These are phyloP conservation scores for Pristiophorus japonicus DNA, from an alignment of 2,113 vertebrate species.

Conservation along the genomic window DNA sequence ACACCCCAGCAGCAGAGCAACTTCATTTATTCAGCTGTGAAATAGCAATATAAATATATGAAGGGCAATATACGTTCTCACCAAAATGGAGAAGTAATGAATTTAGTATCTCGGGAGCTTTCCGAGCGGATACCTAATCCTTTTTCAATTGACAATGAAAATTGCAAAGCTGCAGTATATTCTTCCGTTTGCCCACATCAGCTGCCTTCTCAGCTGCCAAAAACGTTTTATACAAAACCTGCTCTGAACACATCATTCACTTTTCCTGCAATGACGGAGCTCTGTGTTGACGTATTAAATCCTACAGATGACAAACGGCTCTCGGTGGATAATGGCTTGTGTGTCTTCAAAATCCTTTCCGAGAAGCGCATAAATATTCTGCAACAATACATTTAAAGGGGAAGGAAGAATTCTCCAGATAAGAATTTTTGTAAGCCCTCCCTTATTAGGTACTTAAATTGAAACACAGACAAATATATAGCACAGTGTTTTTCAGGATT, in stretches of 20 bases:
- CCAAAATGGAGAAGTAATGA: not conserved
- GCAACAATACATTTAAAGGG: not conserved
- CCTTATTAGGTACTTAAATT: not conserved
- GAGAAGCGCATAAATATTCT: not conserved
- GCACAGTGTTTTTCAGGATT: not conserved
- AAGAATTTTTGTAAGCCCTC: not conserved
- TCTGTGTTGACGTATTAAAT: not conserved
- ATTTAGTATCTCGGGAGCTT: conserved; percentile 7
- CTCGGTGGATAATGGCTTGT: not conserved
- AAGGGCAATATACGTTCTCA: not conserved
- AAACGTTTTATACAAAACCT: not conserved
- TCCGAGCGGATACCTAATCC: not conserved
- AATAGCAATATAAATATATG: not conserved
- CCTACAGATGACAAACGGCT: not conserved
- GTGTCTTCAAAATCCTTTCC: not conserved
- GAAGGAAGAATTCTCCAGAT: not conserved
- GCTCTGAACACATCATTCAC: not conserved
- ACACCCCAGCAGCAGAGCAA: not conserved
- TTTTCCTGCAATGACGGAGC: not conserved
- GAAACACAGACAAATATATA: not conserved
- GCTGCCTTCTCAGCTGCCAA: not conserved
- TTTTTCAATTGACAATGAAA: conserved; percentile 21
- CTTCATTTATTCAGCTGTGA: not conserved
- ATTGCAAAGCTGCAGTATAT: not conserved
- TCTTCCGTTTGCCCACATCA: conserved; percentile 7